Evolutionary conservation across 1,140 invertebrate species (phyloP), one percentile per base, ranked within the genome.

Genomic region (Saccostrea cuccullata): DNA sequence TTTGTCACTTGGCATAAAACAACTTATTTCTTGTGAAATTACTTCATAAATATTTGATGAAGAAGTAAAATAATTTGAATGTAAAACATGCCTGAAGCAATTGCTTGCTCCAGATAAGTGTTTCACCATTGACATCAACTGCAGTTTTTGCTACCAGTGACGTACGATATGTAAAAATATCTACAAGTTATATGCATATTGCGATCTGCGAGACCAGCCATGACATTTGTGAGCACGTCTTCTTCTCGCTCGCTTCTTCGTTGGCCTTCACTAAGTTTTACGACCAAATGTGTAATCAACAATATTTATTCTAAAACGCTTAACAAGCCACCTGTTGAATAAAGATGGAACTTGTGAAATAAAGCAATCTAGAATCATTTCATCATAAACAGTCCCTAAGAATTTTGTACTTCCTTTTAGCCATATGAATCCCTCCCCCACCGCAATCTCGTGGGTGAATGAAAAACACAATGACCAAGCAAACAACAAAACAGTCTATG

Each of bases 201-300:
- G n/a, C n/a, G n/a, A 73, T 73, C 70, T 73, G 23, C 70, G 26
- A 8, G 70, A 5, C 26, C n/a, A 26, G 70, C 30, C 26, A 26
- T 73, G 70, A 73, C 70, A 73, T 73, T 73, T 73, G 70, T 73
- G 70, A 73, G 70, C 70, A 26, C 70, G 70, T n/a, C 23, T 6
- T 47, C 11, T 73, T 30, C 30, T 73, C 9, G 70, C 70, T 26
- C 26, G 9, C 20, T 60, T 60, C 15, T 60, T 60, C 15, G 58
- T 4, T 23, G 70, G 26, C 70, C 70, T 73, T 73, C 70, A 73
- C 70, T 26, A 36, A 23, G 13, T 73, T 73, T 73, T 36, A 47
- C 40, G 40, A 47, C 40, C 40, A 47, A 47, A 47, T 47, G 40
- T 47, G 40, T 47, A 47, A 47, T 47, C 40, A 47, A 47, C 40